Percentiles rank a stretch among this genome's conserved stretches.
These are phyloP conservation scores for Lydus trimaculatus DNA, from an alignment of 2,888 invertebrate genomes.

Conservation along the genomic window DNA sequence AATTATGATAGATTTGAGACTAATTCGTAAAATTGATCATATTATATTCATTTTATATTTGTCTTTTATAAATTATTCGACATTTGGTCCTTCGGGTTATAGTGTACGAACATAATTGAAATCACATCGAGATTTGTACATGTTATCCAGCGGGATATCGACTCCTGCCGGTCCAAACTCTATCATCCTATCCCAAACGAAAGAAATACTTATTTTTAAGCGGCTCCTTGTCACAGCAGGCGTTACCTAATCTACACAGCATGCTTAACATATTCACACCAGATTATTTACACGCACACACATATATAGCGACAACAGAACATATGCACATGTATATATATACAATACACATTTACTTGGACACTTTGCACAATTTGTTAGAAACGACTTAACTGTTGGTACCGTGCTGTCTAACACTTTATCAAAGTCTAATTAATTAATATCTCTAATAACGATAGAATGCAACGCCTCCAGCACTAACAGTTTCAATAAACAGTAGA, in stretches of 20 bases:
- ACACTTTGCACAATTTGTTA: slow-evolving; percentile 46
- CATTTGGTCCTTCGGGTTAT: slow-evolving; percentile 17
- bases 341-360: slow-evolving; percentile 38
- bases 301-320: slow-evolving; percentile 17
- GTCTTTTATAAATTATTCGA: slow-evolving; percentile 20
- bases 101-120: slow-evolving; percentile 44
- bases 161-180: slow-evolving; percentile 46
- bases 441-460: slow-evolving; percentile 34
- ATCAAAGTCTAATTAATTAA: slow-evolving; percentile 41
- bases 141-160: slow-evolving; percentile 42
- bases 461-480: slow-evolving; percentile 27
- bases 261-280: slow-evolving; percentile 52
- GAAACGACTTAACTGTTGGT: slow-evolving; percentile 31
- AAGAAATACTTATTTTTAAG: slow-evolving; percentile 50
- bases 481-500: slow-evolving; percentile 18
- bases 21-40: neutral
- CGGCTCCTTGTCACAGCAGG: slow-evolving; percentile 52
- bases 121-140: slow-evolving; percentile 43
- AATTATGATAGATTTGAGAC: neutral
- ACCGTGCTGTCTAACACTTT: slow-evolving; percentile 37
- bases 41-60: neutral
- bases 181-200: slow-evolving; percentile 45
- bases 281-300: slow-evolving; percentile 48
- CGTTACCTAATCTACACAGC: slow-evolving; percentile 53
- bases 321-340: neutral